Conservation (phyloP, 2,888 invertebrate species). For the Polylopha cassiicola region DNA sequence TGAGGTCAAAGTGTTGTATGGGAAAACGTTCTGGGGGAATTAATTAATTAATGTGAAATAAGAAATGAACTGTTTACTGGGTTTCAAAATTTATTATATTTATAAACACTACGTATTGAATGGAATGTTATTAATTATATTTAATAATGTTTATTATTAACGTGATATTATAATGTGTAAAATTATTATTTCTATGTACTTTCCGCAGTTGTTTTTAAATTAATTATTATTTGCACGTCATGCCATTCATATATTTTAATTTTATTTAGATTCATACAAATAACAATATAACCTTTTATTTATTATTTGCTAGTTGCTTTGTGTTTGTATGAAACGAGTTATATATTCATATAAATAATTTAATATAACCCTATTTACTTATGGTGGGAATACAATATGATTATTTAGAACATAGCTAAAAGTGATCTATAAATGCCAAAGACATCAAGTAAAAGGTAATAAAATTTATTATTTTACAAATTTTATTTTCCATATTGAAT, state of each 20-base stretch:
- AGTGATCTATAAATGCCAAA: too few species aligned
- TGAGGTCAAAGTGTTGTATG: too few species aligned
- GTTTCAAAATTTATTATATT: slow-evolving; percentile 20
- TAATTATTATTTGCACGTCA: slow-evolving; percentile 69
- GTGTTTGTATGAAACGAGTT: too few species aligned
- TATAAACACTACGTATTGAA: slow-evolving; percentile 15
- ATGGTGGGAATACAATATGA: too few species aligned
- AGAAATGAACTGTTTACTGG: slow-evolving; percentile 6
- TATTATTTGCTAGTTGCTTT: slow-evolving; percentile 55
- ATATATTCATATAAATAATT: too few species aligned
- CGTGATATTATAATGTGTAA: slow-evolving; percentile 21
- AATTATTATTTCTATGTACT: slow-evolving; percentile 40
- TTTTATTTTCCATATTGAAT: too few species aligned
- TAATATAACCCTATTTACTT: too few species aligned
- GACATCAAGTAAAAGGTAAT: too few species aligned
- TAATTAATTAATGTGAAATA: too few species aligned
- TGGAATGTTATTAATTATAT: slow-evolving; percentile 14
- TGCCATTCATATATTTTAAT: slow-evolving; percentile 46
- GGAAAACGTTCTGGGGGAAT: too few species aligned
- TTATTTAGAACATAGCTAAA: too few species aligned
- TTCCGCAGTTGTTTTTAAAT: slow-evolving; percentile 37
- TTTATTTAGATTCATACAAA: slow-evolving; percentile 22
- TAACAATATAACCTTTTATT: slow-evolving; percentile 32
- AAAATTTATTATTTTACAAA: too few species aligned
- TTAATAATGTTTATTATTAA: slow-evolving; percentile 14